Evolutionary conservation across 2,113 vertebrate genomes (phyloP).

Genomic region (Australoheros scitulus): DNA sequence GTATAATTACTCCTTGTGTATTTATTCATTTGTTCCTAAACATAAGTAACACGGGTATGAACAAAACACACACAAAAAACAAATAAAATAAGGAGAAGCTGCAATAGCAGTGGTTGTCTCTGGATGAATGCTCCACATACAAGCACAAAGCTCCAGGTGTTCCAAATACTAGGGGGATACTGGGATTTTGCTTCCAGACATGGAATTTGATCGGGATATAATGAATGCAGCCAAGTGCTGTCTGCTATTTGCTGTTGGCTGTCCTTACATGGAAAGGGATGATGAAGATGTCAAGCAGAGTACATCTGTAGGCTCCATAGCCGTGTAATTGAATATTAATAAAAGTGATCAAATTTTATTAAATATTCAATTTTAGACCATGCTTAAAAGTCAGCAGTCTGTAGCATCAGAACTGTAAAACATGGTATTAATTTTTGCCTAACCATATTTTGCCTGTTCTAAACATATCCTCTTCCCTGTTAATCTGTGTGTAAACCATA

Average conservation of each 20-base stretch:
- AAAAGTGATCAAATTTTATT: neutral
- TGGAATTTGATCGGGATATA: neutral
- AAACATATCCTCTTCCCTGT: neutral
- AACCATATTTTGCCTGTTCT: neutral
- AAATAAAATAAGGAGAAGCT: too few species aligned
- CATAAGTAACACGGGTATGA: too few species aligned
- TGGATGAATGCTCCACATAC: neutral
- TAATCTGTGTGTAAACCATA: conserved; percentile 10
- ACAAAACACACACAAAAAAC: too few species aligned
- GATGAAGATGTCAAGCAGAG: neutral
- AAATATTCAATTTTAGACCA: neutral
- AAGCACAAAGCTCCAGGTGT: neutral
- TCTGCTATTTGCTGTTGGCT: neutral
- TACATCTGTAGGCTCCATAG: neutral
- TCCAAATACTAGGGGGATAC: neutral
- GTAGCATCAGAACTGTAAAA: neutral
- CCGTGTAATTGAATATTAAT: neutral
- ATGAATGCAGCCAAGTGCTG: neutral
- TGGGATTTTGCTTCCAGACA: neutral
- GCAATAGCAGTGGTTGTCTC: neutral
- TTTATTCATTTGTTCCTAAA: too few species aligned
- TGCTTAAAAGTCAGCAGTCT: neutral
- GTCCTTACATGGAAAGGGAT: neutral
- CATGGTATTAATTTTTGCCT: neutral
- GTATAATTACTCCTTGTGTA: too few species aligned